phyloP scores from a whole-genome alignment of 92 coral and sea anemone genomes.

The Virgularia gustaviana region DNA sequence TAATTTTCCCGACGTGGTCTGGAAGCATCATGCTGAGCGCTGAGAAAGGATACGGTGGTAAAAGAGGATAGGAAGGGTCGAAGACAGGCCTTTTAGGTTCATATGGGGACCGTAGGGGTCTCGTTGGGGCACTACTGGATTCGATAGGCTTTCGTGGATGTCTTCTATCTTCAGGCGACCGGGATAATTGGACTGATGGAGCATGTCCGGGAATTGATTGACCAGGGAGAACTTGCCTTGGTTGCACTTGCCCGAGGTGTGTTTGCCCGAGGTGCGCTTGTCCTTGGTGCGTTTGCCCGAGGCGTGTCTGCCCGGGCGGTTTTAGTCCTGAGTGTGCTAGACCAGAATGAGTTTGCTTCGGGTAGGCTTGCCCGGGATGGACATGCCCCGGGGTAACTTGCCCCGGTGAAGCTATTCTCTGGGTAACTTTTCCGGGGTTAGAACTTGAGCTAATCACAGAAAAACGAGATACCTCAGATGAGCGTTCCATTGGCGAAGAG shows the following conservation, averaged over 20 bases:
- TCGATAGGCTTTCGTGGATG: neutral
- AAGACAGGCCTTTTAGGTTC: neutral
- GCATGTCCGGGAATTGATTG: too few species aligned
- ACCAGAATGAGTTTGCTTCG: conserved; percentile 17
- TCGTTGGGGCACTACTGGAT: neutral
- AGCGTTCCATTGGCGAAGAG: neutral
- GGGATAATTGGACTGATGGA: too few species aligned
- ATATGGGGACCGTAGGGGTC: neutral
- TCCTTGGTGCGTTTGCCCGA: conserved; percentile 21
- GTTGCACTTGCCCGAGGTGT: too few species aligned
- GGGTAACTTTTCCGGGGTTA: too few species aligned
- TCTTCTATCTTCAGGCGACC: neutral
- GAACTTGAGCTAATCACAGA: neutral
- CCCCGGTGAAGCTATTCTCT: too few species aligned
- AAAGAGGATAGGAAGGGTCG: neutral
- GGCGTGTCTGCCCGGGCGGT: conserved; percentile 6
- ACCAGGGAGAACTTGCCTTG: too few species aligned
- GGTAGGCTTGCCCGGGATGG: conserved; percentile 8
- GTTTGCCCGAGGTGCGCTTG: conserved; percentile 20
- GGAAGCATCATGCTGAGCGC: too few species aligned
- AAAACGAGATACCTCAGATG: neutral
- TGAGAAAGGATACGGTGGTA: too few species aligned
- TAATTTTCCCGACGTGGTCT: too few species aligned
- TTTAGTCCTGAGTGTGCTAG: conserved; percentile 19
- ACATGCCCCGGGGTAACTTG: too few species aligned